Conservation (phyloP, 2,888 invertebrate genomes). For the Elysia crispata region DNA sequence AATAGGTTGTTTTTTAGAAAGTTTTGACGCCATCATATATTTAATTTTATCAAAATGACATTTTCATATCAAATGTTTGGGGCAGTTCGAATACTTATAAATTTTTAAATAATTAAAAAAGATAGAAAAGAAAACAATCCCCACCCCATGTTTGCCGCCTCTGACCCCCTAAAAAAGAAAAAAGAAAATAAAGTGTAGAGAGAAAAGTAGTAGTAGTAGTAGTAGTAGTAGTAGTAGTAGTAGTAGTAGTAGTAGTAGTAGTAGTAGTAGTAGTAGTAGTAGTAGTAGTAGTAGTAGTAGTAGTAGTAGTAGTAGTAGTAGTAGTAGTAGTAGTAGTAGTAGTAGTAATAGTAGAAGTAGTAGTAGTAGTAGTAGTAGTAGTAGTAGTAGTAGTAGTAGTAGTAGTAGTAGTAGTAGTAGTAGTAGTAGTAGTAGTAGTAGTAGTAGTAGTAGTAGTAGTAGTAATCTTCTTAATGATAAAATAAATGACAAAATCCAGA, state of each 20-base stretch:
- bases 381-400: conserved; percentile 41
- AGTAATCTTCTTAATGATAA: no score
- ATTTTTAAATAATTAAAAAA: no score
- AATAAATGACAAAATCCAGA: no score
- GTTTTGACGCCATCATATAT: no score
- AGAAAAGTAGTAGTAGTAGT: conserved; percentile 9
- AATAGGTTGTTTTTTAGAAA: no score
- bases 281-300: conserved; percentile 43
- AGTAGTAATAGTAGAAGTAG: conserved; percentile 3
- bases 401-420: conserved; percentile 42
- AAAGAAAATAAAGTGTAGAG: not conserved
- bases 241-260: conserved; percentile 45
- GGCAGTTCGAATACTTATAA: no score
- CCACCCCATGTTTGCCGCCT: no score
- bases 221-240: conserved; percentile 34
- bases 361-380: conserved; percentile 29
- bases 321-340: conserved; percentile 39
- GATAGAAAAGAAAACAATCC: no score
- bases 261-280: conserved; percentile 39
- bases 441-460: conserved; percentile 45
- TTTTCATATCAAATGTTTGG: no score
- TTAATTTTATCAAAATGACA: no score
- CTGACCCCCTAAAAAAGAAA: not conserved
- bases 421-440: conserved; percentile 41
- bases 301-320: conserved; percentile 44